Evolutionary conservation across 2,113 vertebrate species (phyloP).

Genomic region (Neolamprologus cancellatus): DNA sequence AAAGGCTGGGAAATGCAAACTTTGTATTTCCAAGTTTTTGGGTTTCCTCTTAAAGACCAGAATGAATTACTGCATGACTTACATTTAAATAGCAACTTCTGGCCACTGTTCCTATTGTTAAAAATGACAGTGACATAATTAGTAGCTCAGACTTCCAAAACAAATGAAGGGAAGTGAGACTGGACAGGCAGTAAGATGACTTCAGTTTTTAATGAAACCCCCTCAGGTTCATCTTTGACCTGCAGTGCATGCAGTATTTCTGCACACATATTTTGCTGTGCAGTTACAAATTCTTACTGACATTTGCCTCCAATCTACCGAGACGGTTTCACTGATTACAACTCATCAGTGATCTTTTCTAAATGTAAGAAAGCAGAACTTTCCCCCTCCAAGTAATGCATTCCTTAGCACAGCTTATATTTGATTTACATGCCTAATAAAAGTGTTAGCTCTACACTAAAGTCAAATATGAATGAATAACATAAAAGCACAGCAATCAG

Average conservation of each 20-base stretch:
- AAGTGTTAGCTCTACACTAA: not conserved
- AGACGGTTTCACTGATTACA: not conserved
- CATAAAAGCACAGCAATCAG: not conserved
- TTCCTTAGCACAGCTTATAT: not conserved
- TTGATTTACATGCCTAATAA: not conserved
- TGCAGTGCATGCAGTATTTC: not conserved
- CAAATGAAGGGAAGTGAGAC: not conserved
- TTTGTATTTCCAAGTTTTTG: not conserved
- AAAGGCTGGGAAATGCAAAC: not conserved
- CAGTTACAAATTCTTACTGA: not conserved
- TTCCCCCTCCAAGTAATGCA: not conserved
- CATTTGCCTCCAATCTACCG: not conserved
- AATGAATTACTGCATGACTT: not conserved
- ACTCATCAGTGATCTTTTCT: not conserved
- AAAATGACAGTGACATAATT: not conserved
- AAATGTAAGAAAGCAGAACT: not conserved
- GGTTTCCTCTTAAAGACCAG: not conserved
- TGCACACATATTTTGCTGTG: not conserved
- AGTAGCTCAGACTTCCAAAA: not conserved
- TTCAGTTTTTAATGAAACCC: not conserved
- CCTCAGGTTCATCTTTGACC: not conserved
- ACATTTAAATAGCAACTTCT: not conserved
- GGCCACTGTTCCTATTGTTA: not conserved
- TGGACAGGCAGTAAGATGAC: not conserved
- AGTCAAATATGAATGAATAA: not conserved